These are phyloP conservation scores for Disparrhopalites patrizii DNA, from an alignment of 2,888 invertebrate species.

Conservation along the genomic window DNA sequence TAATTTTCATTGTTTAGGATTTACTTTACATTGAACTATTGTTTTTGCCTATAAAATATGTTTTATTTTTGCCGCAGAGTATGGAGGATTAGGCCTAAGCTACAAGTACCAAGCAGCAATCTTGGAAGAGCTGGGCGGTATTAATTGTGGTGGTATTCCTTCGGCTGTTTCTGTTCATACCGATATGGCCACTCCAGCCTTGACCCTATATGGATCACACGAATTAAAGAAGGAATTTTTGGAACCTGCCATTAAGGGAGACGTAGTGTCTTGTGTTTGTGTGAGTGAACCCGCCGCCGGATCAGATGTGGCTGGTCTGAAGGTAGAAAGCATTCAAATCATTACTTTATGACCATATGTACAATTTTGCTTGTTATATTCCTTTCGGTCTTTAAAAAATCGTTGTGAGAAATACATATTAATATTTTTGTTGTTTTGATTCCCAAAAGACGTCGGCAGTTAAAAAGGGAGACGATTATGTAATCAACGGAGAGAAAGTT, in stretches of 20 bases:
- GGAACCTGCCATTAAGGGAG: slow-evolving; percentile 52
- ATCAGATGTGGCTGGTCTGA: slow-evolving; percentile 55
- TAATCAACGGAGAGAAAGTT: slow-evolving; percentile 57
- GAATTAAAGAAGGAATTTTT: slow-evolving; percentile 54
- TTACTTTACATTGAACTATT: not conserved
- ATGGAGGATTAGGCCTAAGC: slow-evolving; percentile 58
- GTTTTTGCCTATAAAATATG: not conserved
- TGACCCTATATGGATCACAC: slow-evolving; percentile 55
- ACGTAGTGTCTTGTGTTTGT: slow-evolving; percentile 52
- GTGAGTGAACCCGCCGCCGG: slow-evolving; percentile 56
- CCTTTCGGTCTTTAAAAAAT: no score
- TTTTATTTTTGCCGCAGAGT: slow-evolving; percentile 51
- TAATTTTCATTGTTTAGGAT: not conserved
- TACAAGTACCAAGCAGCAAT: slow-evolving; percentile 57
- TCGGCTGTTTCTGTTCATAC: slow-evolving; percentile 58
- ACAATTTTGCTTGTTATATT: no score
- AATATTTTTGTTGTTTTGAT: not conserved
- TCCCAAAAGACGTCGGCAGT: slow-evolving; percentile 54
- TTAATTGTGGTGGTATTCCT: slow-evolving; percentile 56
- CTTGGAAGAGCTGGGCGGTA: slow-evolving; percentile 56
- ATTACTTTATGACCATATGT: no score
- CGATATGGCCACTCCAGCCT: slow-evolving; percentile 58
- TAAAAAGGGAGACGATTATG: slow-evolving; percentile 52
- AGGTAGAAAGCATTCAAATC: no score
- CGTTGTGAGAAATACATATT: not conserved